phyloP scores from a whole-genome alignment of 2,113 vertebrate genomes.

The Macroglossus sobrinus region DNA sequence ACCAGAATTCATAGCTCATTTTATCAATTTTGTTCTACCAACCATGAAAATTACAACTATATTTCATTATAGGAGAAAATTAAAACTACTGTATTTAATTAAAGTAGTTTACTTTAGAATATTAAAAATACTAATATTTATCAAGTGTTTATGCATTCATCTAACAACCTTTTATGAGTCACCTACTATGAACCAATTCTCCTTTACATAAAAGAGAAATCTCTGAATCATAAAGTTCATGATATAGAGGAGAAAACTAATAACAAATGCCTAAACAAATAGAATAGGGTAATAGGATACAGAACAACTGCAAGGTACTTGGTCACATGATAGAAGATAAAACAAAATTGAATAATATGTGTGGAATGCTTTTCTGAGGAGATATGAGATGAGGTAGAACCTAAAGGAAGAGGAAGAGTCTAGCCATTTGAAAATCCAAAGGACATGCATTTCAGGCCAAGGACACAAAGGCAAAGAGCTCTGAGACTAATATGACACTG shows the following conservation, averaged over 20 bases:
- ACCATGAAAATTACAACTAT: neutral
- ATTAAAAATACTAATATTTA: neutral
- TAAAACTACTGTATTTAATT: too few relatives aligned
- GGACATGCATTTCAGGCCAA: neutral
- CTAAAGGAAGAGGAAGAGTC: neutral
- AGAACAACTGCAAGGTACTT: neutral
- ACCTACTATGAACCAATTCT: neutral
- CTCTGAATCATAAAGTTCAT: neutral
- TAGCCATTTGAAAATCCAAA: neutral
- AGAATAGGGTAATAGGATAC: neutral
- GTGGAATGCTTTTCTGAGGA: neutral
- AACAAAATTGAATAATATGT: neutral
- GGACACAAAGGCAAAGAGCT: neutral
- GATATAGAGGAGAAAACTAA: neutral
- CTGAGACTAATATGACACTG: neutral
- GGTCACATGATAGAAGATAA: neutral
- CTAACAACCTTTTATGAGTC: neutral
- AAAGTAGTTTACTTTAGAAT: neutral
- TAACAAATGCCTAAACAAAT: neutral
- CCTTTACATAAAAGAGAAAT: neutral
- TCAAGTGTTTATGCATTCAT: neutral
- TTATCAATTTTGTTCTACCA: neutral
- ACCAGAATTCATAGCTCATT: neutral
- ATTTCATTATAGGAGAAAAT: neutral
- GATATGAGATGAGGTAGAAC: neutral